Conservation (phyloP, 2,113 vertebrate species). For the Aspidoscelis tigris region DNA sequence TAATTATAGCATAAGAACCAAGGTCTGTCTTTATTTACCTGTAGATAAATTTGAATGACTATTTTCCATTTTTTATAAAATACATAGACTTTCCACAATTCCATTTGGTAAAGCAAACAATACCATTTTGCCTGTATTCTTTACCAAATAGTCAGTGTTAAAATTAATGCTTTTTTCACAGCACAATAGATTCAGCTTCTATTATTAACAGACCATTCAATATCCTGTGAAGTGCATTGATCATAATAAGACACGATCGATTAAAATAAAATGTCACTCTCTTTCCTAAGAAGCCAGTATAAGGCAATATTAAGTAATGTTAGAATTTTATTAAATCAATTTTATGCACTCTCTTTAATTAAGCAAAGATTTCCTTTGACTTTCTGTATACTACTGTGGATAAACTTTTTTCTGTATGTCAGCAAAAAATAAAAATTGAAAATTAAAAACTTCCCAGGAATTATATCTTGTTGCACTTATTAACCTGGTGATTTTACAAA, state of each 20-base stretch:
- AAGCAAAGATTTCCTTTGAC: conserved; percentile 66
- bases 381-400: conserved; percentile 64
- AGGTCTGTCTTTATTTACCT: neutral
- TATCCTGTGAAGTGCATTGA: conserved; percentile 66
- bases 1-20: neutral
- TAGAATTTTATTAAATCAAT: conserved; percentile 79
- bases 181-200: conserved; percentile 56
- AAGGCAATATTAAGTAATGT: conserved; percentile 70
- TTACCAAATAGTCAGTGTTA: conserved; percentile 51
- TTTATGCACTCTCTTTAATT: conserved; percentile 72
- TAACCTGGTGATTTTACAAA: neutral
- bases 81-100: conserved; percentile 5
- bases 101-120: conserved; percentile 35
- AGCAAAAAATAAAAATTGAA: conserved; percentile 34
- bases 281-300: conserved; percentile 68
- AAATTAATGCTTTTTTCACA: conserved; percentile 58
- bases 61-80: neutral
- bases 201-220: conserved; percentile 68
- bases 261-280: conserved; percentile 73
- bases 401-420: conserved; percentile 38
- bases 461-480: neutral
- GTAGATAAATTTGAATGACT: conserved; percentile 3
- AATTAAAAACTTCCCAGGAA: neutral
- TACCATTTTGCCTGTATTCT: conserved; percentile 16
- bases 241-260: conserved; percentile 80